Base-by-base conservation (phyloP, 2,113 vertebrate genomes). In the Heterocephalus glaber region DNA sequence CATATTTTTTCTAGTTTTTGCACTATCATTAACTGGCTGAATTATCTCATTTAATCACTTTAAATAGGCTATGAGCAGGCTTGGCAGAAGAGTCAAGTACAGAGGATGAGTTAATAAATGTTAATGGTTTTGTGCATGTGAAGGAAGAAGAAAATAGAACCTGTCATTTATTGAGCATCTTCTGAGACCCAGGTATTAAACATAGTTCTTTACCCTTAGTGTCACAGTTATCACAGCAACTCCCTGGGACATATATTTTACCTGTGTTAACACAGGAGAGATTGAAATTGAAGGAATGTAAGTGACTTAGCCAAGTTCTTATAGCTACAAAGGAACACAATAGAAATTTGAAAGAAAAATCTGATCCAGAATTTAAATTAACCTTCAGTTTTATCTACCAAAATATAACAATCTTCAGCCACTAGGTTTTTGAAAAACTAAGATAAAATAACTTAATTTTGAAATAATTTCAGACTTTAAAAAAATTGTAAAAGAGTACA, bases 11-110 rank as follows among this genome's bases (percentile, higher is more conserved):
- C 38, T 87, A 44, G 44, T 47, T 72, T 89, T 89, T 90, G 9
- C 33, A 44, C 77, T 11, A 47, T 96, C 35, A 56, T 72, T 82
- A 86, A 90, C 28, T 84, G 58, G 38, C n/a, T 72, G 65, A 72
- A 41, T 92, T 79, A 54, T 86, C 72, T 47, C 80, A 60, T 84
- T 91, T 96, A 44, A 86, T 63, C 94, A 83, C 79, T 79, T 92
- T 91, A 80, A 84, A 35, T 91, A n/a, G 7, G 22, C 89, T 95
- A 87, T 88, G 20, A 89, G 49, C 6, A 84, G 63, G 5, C 54
- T 87, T 61, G 87, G 52, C 11, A 13, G 9, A 74, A 89, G 65
- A 92, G 60, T 54, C 35, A 79, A 26, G 38, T 65, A 70, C 12
- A 94, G 65, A 85, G n/a, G 47, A 65, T 58, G 60, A 26, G 35